phyloP scores from a whole-genome alignment of 92 coral and sea anemone genomes.

The Bergia sp. region DNA sequence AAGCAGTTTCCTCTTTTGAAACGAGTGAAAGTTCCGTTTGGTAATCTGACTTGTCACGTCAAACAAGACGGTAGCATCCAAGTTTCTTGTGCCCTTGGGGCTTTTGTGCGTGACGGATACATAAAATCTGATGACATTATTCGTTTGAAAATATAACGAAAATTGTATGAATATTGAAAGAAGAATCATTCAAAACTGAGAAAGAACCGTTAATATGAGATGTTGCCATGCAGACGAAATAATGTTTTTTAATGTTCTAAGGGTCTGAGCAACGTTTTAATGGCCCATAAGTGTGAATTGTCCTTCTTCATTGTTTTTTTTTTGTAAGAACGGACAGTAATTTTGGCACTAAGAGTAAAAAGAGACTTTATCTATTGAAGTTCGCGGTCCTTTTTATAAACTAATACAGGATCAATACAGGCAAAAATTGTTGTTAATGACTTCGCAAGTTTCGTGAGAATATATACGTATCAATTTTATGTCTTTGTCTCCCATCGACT shows the following conservation, averaged over 20 bases:
- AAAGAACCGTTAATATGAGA: not conserved
- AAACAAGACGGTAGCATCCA: not conserved
- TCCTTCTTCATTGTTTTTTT: not conserved
- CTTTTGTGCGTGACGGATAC: not conserved
- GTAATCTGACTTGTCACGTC: not conserved
- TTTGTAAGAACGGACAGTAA: not conserved
- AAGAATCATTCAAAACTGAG: not conserved
- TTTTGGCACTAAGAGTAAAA: not conserved
- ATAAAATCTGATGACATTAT: too few relatives aligned
- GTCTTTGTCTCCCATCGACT: not conserved
- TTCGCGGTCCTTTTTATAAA: too few relatives aligned
- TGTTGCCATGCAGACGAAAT: not conserved
- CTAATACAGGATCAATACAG: not conserved
- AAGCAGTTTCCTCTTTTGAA: not conserved
- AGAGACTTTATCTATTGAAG: not conserved
- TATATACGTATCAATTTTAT: not conserved
- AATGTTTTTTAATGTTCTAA: too few relatives aligned
- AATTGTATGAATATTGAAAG: too few relatives aligned
- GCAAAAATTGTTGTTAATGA: not conserved
- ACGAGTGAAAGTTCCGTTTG: not conserved
- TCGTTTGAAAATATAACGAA: not conserved
- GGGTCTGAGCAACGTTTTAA: not conserved
- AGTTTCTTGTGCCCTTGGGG: not conserved
- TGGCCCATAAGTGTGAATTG: not conserved
- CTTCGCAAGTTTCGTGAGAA: not conserved